Percentiles rank a stretch among this genome's conserved stretches.
Conservation (phyloP, 2,797 vertebrate genomes). For the Sarcoramphus papa region DNA sequence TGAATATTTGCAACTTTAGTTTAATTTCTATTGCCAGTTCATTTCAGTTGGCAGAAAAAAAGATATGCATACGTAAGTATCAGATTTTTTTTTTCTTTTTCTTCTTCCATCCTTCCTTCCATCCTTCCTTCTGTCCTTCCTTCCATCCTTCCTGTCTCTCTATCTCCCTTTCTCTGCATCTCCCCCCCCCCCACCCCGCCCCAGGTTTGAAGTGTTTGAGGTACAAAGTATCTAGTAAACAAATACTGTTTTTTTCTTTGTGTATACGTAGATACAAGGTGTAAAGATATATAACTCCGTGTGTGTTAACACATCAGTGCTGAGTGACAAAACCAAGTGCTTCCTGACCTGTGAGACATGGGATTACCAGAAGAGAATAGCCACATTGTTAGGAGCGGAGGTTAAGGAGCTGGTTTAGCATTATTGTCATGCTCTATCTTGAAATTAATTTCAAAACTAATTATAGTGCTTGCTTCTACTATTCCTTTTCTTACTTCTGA, state of each 20-base stretch:
- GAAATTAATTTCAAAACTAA: constrained; percentile 3
- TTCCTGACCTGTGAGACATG: not conserved
- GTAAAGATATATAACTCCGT: not conserved
- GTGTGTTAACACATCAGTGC: not conserved
- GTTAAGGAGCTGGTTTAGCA: not conserved
- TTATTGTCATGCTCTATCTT: not conserved
- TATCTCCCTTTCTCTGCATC: too few relatives aligned
- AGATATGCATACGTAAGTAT: not conserved
- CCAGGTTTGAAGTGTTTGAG: not conserved
- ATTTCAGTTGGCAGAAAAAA: not conserved
- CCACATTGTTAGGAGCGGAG: not conserved
- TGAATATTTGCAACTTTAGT: not conserved
- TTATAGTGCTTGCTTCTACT: not conserved
- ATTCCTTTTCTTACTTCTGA: not conserved
- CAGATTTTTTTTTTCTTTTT: not conserved
- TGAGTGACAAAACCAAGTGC: not conserved
- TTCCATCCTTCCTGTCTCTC: rapidly evolving
- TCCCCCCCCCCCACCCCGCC: too few relatives aligned
- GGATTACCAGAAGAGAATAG: not conserved
- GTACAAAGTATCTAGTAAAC: not conserved
- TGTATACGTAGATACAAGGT: not conserved
- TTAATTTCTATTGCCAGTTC: constrained; percentile 2
- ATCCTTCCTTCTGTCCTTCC: too few relatives aligned
- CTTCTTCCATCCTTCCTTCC: too few relatives aligned
- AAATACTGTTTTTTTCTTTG: not conserved